phyloP scores from a whole-genome alignment of 2,888 invertebrate species.

The Schrankia costaestrigalis region DNA sequence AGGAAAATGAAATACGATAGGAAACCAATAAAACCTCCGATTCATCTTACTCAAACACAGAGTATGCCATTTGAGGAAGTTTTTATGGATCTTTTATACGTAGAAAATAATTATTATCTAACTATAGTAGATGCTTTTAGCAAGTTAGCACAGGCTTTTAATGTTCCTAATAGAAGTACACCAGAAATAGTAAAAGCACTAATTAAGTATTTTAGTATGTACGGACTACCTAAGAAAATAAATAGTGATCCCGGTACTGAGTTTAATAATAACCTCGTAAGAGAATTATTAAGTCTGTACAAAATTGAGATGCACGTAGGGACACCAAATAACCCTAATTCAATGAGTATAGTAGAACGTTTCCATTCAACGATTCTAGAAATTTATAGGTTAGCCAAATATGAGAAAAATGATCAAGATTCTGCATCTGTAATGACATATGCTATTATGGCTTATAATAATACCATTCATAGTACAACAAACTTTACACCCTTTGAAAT shows the following conservation, averaged over 20 bases:
- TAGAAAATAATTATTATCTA: constrained; percentile 1
- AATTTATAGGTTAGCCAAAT: constrained; percentile 6
- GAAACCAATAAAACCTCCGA: constrained; percentile 23
- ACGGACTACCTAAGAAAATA: constrained; percentile 6
- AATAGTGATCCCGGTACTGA: constrained; percentile 6
- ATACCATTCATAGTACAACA: background rate
- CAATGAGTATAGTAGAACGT: constrained; percentile 4
- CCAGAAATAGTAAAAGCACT: constrained; percentile 6
- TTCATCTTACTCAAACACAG: constrained; percentile 30
- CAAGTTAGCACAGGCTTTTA: constrained; percentile 26
- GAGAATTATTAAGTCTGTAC: background rate
- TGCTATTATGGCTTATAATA: constrained; percentile 1
- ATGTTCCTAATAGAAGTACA: constrained; percentile 21
- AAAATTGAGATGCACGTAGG: background rate
- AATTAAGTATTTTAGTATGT: constrained; percentile 6
- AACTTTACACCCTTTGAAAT: background rate
- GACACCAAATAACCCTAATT: constrained; percentile 5
- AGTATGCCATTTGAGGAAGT: constrained; percentile 3
- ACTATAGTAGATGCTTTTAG: constrained; percentile 1
- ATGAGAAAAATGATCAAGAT: constrained; percentile 2
- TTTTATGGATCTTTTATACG: constrained; percentile 2
- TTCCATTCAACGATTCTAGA: constrained; percentile 6
- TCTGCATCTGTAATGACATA: constrained; percentile 3
- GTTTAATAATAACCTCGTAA: constrained; percentile 3
- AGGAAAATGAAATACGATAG: constrained; percentile 13